Base-by-base conservation (phyloP, 1,140 invertebrate genomes). In the Atta cephalotes region DNA sequence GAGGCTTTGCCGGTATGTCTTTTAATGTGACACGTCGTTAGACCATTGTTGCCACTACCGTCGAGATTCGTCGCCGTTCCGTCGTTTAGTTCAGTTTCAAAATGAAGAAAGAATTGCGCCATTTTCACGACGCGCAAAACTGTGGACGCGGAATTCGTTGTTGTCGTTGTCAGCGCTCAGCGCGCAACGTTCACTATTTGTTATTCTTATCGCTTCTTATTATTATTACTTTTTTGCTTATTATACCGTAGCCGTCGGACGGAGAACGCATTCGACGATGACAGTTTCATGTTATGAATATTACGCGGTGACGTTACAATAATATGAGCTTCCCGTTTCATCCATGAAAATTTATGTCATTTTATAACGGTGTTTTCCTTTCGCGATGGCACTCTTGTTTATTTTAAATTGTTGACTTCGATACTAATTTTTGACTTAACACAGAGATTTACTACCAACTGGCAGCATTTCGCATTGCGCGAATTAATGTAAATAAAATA, bases 21-120 rank as follows among this genome's bases (percentile, higher is more conserved):
- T 85, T 87, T 89, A 87, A 86, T 78, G 70, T 70, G 78, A 89
- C 86, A 62, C 70, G 79, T 60, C 89, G 89, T 85, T 72, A 72
- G 18, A 56, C 25, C 18, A 25, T 18, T 35, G 63, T 35, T 18
- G 14, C 62, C 62, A 21, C 12, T 14, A 12, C 49, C 10, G 77
- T 35, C 21, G 31, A 56, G 65, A 81, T 66, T 51, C 56, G 45
- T 62, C 14, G 53, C 14, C 65, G 79, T 71, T 58, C 18, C 65
- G 31, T 21, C 60, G 77, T 39, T 45, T 60, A 49, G 31, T 56
- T 39, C 21, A 18, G 31, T 18, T 18, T 74, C 18, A 12, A 45
- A 72, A 72, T 28, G 18, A 28, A 60, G n/a, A 49, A 31, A 18
- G 18, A 74, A 82, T 74, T 35, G 31, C 31, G 5, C 45, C 25